Evolutionary conservation across 2,888 invertebrate species (phyloP).

Genomic region (Polietes domitor): DNA sequence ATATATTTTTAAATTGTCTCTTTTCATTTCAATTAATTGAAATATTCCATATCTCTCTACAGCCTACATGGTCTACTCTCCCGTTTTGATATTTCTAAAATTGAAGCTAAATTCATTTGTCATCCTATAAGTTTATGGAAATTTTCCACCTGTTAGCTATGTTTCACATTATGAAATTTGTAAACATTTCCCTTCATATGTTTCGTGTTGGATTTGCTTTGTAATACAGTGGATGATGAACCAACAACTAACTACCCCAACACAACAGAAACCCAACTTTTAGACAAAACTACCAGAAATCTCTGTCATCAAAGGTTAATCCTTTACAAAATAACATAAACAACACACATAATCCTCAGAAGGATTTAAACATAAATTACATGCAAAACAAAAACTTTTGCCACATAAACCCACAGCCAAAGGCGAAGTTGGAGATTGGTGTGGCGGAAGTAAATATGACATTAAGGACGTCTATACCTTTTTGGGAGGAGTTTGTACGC

Average conservation of each 20-base stretch:
- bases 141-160: constrained; percentile 10
- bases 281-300: constrained; percentile 53
- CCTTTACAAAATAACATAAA: constrained; percentile 54
- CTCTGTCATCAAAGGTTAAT: constrained; percentile 56
- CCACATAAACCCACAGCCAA: background rate
- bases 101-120: too few relatives aligned
- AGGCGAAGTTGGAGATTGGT: background rate
- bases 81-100: too few relatives aligned
- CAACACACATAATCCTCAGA: constrained; percentile 52
- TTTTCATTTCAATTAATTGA: too few relatives aligned
- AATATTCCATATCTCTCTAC: too few relatives aligned
- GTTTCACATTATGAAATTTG: constrained; percentile 23
- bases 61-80: too few relatives aligned
- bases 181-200: constrained; percentile 21
- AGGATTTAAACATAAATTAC: constrained; percentile 56
- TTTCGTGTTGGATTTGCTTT: background rate
- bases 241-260: background rate
- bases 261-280: constrained; percentile 32
- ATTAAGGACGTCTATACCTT: constrained; percentile 23
- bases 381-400: background rate
- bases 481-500: constrained; percentile 2
- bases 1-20: too few relatives aligned
- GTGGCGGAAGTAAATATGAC: constrained; percentile 39
- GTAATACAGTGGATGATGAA: background rate
- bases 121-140: background rate